Evolutionary conservation across 1,140 invertebrate genomes (phyloP).

Genomic region (Lordiphosa mommai): DNA sequence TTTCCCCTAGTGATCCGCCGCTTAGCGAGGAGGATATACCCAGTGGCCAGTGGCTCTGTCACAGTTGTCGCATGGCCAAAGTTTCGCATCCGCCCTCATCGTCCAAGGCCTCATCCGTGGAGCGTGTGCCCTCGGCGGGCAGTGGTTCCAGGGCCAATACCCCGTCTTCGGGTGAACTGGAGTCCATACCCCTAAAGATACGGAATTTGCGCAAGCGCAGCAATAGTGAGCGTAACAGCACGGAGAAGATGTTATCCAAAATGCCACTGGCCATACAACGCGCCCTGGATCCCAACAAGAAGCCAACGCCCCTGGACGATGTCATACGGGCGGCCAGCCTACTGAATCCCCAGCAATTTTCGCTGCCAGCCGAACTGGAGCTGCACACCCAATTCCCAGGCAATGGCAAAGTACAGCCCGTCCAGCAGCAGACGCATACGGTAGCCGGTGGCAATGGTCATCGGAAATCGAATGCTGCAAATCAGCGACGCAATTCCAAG

Average conservation of each 20-base stretch:
- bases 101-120: conserved; percentile 68
- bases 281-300: conserved; percentile 79
- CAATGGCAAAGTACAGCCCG: conserved; percentile 83
- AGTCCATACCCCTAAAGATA: conserved; percentile 68
- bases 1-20: conserved; percentile 88
- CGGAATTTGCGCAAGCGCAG: conserved; percentile 75
- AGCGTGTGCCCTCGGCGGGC: conserved; percentile 53
- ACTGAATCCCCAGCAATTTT: conserved; percentile 94
- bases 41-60: conserved; percentile 94
- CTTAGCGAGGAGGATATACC: conserved; percentile 93
- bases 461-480: conserved; percentile 36
- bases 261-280: conserved; percentile 64
- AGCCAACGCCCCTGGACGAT: conserved; percentile 85
- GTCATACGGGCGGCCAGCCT: conserved; percentile 89
- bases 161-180: conserved; percentile 60
- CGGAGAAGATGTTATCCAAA: conserved; percentile 65
- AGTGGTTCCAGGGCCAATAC: conserved; percentile 65
- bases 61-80: conserved; percentile 84
- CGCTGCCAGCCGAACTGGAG: conserved; percentile 89
- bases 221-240: conserved; percentile 69
- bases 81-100: conserved; percentile 49
- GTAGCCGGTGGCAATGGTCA: conserved; percentile 38
- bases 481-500: conserved; percentile 69
- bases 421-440: conserved; percentile 49
- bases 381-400: conserved; percentile 91